A percentile compares a stretch with the other conserved stretches of the same genome.
Conservation (phyloP, 2,888 invertebrate genomes). For the Drepana falcataria region DNA sequence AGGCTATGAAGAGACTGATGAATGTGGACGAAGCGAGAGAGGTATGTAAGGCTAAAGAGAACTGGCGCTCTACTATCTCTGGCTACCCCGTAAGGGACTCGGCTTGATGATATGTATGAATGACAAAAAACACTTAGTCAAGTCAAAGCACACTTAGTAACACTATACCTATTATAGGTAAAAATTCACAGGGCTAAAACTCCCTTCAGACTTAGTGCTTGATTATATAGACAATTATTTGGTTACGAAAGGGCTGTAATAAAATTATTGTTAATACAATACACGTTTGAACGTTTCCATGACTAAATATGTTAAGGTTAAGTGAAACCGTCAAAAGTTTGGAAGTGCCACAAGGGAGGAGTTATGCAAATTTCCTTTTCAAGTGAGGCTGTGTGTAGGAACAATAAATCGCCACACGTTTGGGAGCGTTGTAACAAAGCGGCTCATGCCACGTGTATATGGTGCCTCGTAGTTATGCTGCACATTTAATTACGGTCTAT, state of each 20-base stretch:
- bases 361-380: slow-evolving; percentile 1
- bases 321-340: slow-evolving; percentile 1
- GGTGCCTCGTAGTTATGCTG: not conserved
- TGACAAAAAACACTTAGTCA: no score
- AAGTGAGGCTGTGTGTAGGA: not conserved
- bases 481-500: no score
- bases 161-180: no score
- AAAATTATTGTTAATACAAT: not conserved
- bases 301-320: not conserved
- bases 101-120: no score
- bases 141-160: no score
- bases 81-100: no score
- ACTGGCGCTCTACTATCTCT: no score
- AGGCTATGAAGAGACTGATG: no score
- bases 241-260: not conserved
- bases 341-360: not conserved
- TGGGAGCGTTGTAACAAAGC: not conserved
- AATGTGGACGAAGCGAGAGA: no score
- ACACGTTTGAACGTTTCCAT: not conserved
- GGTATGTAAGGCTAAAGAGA: no score
- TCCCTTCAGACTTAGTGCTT: no score
- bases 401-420: not conserved
- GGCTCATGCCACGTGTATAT: not conserved
- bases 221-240: not conserved
- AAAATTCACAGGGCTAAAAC: no score